Evolutionary conservation across 2,888 invertebrate genomes (phyloP), one percentile per base, ranked within the genome.

Genomic region (Hyppa rectilinea): DNA sequence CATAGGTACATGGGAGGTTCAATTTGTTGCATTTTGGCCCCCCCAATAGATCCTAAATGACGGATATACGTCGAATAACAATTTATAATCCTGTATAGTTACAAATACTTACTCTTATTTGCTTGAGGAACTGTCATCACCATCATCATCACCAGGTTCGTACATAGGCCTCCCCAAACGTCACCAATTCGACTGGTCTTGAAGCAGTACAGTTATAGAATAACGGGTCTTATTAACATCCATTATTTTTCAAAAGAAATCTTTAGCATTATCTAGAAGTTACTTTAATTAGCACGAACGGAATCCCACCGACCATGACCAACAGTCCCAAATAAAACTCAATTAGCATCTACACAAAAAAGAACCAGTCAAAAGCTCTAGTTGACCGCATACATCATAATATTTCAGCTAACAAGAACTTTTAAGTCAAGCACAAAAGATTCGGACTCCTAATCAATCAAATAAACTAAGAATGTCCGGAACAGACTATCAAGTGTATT

Each of bases 391-490:
- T 62, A 83, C 71, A 85, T 84, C 85, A 79, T 75, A 84, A 84
- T 84, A 84, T 75, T 75, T 71, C 71, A 76, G 79, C 83, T 81
- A 85, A 85, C 84, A 71, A 84, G 80, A 66, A 78, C 55, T 71
- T 73, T 75, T 79, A 83, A 77, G 70, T 67, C 80, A 79, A 83
- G 73, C 78, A 84, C 81, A 85, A 82, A 88, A 87, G 88, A 88
- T 85, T 85, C 71, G 74, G 85, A 85, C 81, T 80, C 78, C 87
- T 91, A 93, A 94, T 94, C 92, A 93, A 93, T 94, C 94, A 88
- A 86, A 80, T 70, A 84, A 75, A 82, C 75, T 75, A 75, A 84
- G 80, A 81, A 85, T 82, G 75, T 81, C 78, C 71, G 71, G 59
- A 62, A 78, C 82, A 62, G 85, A 89, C 85, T 93, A 88, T 95